A percentile compares a stretch with the other conserved stretches of the same genome.
These are phyloP conservation scores for Caradrina kadenii DNA, from an alignment of 2,888 invertebrate genomes.

Conservation along the genomic window DNA sequence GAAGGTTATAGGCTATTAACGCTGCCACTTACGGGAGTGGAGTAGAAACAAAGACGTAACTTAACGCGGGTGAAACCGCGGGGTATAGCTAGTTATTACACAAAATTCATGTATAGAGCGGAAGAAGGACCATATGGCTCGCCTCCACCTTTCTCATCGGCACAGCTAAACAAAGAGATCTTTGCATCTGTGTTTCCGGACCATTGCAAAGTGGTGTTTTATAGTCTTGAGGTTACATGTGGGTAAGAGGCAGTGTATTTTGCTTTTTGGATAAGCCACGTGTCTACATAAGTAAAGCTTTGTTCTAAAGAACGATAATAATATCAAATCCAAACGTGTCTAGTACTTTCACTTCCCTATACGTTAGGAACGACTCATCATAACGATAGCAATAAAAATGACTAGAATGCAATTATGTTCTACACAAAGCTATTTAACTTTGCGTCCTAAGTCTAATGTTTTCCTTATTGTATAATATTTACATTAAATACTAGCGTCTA, in stretches of 20 bases:
- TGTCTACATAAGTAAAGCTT: neutral
- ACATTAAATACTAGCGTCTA: slow-evolving; percentile 35
- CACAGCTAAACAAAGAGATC: slow-evolving; percentile 18
- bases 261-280: neutral
- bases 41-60: too few relatives aligned
- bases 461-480: slow-evolving; percentile 53
- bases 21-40: too few relatives aligned
- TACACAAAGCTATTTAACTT: slow-evolving; percentile 25
- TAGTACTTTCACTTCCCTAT: slow-evolving; percentile 45
- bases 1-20: too few relatives aligned
- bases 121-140: slow-evolving; percentile 5
- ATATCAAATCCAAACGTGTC: slow-evolving; percentile 5
- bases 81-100: neutral
- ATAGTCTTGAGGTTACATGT: neutral
- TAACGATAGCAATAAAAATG: slow-evolving; percentile 36
- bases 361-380: slow-evolving; percentile 19
- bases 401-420: slow-evolving; percentile 33
- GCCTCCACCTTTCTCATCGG: neutral
- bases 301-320: neutral
- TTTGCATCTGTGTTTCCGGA: slow-evolving; percentile 23
- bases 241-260: slow-evolving; percentile 3
- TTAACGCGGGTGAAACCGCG: neutral
- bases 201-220: neutral
- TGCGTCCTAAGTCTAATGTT: slow-evolving; percentile 44
- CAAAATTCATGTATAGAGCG: neutral